A percentile compares a stretch with the other conserved stretches of the same genome.
These are phyloP conservation scores for Henricia sp. DNA, from an alignment of 53 echinoderm and acorn worm species.

Conservation along the genomic window DNA sequence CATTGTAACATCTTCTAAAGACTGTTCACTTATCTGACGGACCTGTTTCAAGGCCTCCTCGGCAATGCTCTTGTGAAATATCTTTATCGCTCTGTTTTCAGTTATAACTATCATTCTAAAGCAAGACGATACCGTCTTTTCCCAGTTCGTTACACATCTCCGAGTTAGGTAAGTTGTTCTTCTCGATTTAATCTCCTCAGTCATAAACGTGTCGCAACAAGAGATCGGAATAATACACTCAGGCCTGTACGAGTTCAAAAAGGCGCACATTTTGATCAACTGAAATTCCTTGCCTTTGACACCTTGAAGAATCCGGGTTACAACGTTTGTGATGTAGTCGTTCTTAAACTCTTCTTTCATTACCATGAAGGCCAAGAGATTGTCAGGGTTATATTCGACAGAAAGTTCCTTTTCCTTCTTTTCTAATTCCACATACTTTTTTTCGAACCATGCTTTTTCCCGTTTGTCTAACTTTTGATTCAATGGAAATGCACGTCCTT, in stretches of 20 bases:
- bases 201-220: constrained; percentile 78
- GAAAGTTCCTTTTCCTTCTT: background rate
- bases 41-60: constrained; percentile 56
- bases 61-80: constrained; percentile 71
- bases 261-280: constrained; percentile 69
- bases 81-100: constrained; percentile 44
- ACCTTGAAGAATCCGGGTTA: constrained; percentile 21
- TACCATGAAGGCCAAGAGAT: constrained; percentile 69
- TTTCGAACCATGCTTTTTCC: constrained; percentile 40
- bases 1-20: constrained; percentile 31
- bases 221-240: constrained; percentile 72
- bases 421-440: constrained; percentile 54
- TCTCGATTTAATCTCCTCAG: constrained; percentile 1
- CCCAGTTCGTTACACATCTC: constrained; percentile 44
- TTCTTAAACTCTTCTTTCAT: constrained; percentile 66
- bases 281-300: constrained; percentile 27
- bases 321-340: constrained; percentile 38
- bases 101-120: constrained; percentile 45
- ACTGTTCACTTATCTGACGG: constrained; percentile 14
- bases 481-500: constrained; percentile 5
- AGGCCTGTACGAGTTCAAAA: constrained; percentile 55
- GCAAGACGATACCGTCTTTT: constrained; percentile 40
- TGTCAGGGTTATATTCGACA: constrained; percentile 32
- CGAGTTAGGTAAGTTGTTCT: background rate
- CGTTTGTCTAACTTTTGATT: constrained; percentile 27